These are phyloP conservation scores for Pterostichus madidus DNA, from an alignment of 2,888 invertebrate species.

Conservation along the genomic window DNA sequence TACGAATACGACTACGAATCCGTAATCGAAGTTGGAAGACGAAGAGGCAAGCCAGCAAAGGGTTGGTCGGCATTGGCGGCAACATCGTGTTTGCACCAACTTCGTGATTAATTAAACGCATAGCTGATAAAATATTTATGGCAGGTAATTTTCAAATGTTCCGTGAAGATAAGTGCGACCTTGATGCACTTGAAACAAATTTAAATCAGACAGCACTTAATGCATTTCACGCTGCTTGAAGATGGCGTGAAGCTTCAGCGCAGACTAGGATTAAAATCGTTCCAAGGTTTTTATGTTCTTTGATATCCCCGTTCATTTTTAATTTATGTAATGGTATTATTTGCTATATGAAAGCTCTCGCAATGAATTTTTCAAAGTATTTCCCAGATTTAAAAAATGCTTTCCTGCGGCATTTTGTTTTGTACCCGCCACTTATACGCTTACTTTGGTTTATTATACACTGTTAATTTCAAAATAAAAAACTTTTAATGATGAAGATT, in stretches of 20 bases:
- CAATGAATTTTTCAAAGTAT: not conserved
- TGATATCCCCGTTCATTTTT: constrained; percentile 22
- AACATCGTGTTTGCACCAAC: constrained; percentile 10
- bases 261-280: not conserved
- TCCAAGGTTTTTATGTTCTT: constrained; percentile 1
- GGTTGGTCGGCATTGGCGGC: not conserved
- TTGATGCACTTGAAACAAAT: constrained; percentile 40
- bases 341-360: not conserved
- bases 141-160: constrained; percentile 53
- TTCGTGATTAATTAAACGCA: constrained; percentile 47
- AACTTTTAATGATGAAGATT: constrained; percentile 47
- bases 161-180: constrained; percentile 45
- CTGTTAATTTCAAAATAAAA: constrained; percentile 44
- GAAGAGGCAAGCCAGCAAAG: not conserved
- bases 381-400: constrained; percentile 12
- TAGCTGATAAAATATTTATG: constrained; percentile 52
- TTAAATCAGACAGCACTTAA: constrained; percentile 43
- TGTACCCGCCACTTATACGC: constrained; percentile 23
- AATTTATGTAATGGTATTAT: constrained; percentile 5
- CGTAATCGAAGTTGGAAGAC: constrained; percentile 12
- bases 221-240: constrained; percentile 47
- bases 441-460: constrained; percentile 43
- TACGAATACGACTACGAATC: constrained; percentile 19
- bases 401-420: constrained; percentile 2
- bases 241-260: constrained; percentile 6